Percentiles rank a stretch among this genome's conserved stretches.
Evolutionary conservation across 2,888 invertebrate species (phyloP).

Genomic region (Epinotia ramella): DNA sequence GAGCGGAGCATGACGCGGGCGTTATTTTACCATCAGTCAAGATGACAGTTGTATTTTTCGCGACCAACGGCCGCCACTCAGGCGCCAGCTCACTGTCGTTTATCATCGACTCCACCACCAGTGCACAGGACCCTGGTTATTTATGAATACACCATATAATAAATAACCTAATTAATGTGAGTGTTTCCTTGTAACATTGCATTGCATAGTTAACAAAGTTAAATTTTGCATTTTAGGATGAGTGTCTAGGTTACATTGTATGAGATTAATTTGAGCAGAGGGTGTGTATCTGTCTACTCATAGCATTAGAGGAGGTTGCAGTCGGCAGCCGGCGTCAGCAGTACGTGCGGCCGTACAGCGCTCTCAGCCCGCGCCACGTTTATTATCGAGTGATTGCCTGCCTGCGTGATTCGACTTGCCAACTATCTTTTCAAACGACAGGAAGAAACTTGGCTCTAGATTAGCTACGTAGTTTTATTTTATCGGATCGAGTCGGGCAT

Average conservation of each 20-base stretch:
- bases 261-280: conserved; percentile 6
- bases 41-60: conserved; percentile 84
- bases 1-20: conserved; percentile 76
- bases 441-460: conserved; percentile 65
- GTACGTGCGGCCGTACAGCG: conserved; percentile 70
- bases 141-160: conserved; percentile 66
- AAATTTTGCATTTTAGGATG: conserved; percentile 5
- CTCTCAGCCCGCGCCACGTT: conserved; percentile 76
- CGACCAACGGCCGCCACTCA: conserved; percentile 77
- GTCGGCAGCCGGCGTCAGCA: conserved; percentile 64
- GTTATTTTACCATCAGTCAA: conserved; percentile 83
- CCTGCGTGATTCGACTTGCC: conserved; percentile 80
- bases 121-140: conserved; percentile 72
- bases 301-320: conserved; percentile 50
- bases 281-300: conserved; percentile 9
- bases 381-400: conserved; percentile 83
- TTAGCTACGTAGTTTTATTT: conserved; percentile 61
- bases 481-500: background rate
- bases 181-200: conserved; percentile 29
- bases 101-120: conserved; percentile 75
- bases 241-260: conserved; percentile 10
- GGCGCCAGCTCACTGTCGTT: conserved; percentile 78
- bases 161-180: conserved; percentile 60
- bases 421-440: conserved; percentile 73
- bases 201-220: conserved; percentile 17